phyloP scores from a whole-genome alignment of 2,113 vertebrate species.

The Lathamus discolor region DNA sequence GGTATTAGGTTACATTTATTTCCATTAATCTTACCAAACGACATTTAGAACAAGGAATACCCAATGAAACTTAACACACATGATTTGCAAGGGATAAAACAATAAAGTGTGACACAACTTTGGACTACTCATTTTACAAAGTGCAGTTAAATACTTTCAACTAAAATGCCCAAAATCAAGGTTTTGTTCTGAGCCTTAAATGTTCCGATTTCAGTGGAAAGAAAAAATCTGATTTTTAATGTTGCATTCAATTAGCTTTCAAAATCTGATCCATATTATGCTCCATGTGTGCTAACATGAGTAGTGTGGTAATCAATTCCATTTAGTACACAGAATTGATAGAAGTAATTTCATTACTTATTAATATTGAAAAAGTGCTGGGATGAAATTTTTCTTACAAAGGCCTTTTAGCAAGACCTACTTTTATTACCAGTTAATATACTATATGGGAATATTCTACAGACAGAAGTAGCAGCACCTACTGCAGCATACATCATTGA shows the following conservation, averaged over 20 bases:
- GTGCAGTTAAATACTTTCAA: not conserved
- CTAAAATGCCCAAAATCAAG: not conserved
- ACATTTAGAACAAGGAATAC: not conserved
- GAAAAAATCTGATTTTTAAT: not conserved
- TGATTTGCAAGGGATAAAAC: not conserved
- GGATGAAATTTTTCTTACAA: slow-evolving; percentile 27
- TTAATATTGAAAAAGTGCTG: slow-evolving; percentile 48
- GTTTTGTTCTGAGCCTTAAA: not conserved
- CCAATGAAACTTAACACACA: not conserved
- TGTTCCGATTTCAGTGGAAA: not conserved
- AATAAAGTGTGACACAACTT: not conserved
- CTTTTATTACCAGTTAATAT: slow-evolving; percentile 17
- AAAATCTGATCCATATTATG: not conserved
- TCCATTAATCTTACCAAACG: not conserved
- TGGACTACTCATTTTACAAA: not conserved
- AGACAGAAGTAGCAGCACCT: not conserved
- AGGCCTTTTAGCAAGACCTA: not conserved
- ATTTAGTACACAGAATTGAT: slow-evolving; percentile 36
- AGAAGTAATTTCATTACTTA: slow-evolving; percentile 52
- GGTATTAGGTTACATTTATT: not conserved
- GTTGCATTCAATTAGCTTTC: not conserved
- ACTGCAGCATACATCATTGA: not conserved
- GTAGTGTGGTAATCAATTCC: slow-evolving; percentile 38
- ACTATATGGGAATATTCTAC: not conserved
- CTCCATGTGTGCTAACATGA: slow-evolving; percentile 28